These are phyloP conservation scores for Arctia plantaginis DNA, from an alignment of 2,888 invertebrate genomes.

Conservation along the genomic window DNA sequence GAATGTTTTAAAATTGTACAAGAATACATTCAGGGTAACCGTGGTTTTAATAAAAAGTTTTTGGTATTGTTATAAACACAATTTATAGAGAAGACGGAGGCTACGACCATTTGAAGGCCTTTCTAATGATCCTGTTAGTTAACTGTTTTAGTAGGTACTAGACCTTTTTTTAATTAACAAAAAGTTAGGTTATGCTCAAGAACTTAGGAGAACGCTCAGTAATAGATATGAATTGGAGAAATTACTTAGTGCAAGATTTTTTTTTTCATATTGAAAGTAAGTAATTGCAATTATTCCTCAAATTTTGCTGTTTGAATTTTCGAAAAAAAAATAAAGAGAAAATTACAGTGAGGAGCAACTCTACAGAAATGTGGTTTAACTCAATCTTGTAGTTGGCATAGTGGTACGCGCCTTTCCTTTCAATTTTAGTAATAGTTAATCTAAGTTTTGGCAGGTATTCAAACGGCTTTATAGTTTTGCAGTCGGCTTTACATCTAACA, in stretches of 20 bases:
- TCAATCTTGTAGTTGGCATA: slow-evolving; percentile 2
- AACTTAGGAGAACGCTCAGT: neutral
- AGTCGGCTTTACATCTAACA: slow-evolving; percentile 41
- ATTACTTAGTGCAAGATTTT: too few relatives aligned
- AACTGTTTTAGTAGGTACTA: too few relatives aligned
- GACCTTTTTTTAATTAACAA: neutral
- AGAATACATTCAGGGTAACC: too few relatives aligned
- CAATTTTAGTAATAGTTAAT: slow-evolving; percentile 40
- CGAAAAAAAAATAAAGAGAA: neutral
- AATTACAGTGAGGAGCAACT: neutral
- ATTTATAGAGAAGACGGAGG: too few relatives aligned
- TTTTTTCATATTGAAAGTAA: too few relatives aligned
- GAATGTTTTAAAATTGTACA: too few relatives aligned
- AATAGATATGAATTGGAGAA: neutral
- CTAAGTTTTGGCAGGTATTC: slow-evolving; percentile 46
- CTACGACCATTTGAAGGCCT: too few relatives aligned
- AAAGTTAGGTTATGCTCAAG: neutral
- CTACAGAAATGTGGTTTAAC: neutral
- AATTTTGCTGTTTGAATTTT: too few relatives aligned
- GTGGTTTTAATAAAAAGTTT: too few relatives aligned
- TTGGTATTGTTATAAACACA: too few relatives aligned
- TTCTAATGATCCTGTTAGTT: too few relatives aligned
- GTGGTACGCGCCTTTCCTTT: slow-evolving; percentile 19
- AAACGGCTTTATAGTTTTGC: slow-evolving; percentile 28
- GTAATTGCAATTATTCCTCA: too few relatives aligned